Conservation (phyloP, 2,888 invertebrate species). For the Allophyes oxyacanthae region DNA sequence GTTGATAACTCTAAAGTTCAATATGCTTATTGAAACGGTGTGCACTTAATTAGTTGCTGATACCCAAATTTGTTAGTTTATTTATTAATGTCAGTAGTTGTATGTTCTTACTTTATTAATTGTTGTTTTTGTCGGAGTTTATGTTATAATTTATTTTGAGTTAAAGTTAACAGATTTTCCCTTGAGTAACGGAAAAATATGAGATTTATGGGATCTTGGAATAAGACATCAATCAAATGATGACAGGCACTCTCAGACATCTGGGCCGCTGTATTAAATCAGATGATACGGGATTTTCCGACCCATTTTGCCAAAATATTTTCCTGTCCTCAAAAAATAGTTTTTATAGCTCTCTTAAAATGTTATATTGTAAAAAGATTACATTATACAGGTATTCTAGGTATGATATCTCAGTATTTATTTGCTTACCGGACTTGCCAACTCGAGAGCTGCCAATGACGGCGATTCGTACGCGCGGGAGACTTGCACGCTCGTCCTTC, state of each 20-base stretch:
- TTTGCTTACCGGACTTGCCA: constrained; percentile 93
- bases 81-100: constrained; percentile 5
- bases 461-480: constrained; percentile 92
- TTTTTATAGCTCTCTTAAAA: constrained; percentile 15
- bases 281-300: constrained; percentile 31
- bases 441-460: constrained; percentile 94
- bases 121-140: background rate
- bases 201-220: constrained; percentile 9
- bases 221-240: constrained; percentile 63
- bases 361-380: background rate
- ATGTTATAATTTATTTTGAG: no score
- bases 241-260: constrained; percentile 66
- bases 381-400: no score
- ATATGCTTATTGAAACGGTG: constrained; percentile 1
- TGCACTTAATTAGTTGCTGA: constrained; percentile 6
- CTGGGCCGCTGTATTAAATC: constrained; percentile 67
- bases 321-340: constrained; percentile 26
- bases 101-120: background rate
- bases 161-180: no score
- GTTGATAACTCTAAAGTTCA: background rate
- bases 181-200: constrained; percentile 12
- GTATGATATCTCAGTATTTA: constrained; percentile 24
- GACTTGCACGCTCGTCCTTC: constrained; percentile 90
- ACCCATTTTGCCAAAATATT: constrained; percentile 26
- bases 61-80: constrained; percentile 1